These are phyloP conservation scores for Odobenus rosmarus DNA, from an alignment of 2,113 vertebrate genomes.

Conservation along the genomic window DNA sequence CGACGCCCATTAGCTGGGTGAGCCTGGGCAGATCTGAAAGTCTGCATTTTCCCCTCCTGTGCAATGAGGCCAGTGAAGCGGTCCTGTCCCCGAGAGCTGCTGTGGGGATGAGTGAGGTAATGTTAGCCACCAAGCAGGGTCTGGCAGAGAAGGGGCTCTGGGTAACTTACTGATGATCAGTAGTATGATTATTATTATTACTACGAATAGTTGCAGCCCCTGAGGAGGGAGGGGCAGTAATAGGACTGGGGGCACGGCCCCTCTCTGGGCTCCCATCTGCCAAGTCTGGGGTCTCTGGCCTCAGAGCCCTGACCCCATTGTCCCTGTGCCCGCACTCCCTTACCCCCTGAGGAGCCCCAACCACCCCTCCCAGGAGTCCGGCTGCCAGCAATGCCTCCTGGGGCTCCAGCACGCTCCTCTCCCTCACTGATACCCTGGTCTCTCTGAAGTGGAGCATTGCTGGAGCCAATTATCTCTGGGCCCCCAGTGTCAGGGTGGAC, in stretches of 20 bases:
- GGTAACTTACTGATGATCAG: fast-evolving
- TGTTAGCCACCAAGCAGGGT: neutral
- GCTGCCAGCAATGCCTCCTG: neutral
- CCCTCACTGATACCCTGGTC: neutral
- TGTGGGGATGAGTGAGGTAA: fast-evolving
- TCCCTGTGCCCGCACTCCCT: neutral
- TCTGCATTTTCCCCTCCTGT: fast-evolving
- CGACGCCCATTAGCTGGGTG: fast-evolving
- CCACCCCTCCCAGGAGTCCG: neutral
- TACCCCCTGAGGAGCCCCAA: neutral
- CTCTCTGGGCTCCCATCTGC: neutral
- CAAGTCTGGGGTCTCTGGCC: neutral
- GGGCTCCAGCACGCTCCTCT: neutral
- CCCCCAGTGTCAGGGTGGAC: neutral
- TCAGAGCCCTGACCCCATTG: neutral
- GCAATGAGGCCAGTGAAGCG: fast-evolving
- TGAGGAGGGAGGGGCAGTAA: fast-evolving
- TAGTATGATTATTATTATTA: fast-evolving
- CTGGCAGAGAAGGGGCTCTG: neutral
- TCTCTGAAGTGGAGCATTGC: fast-evolving
- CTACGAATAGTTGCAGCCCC: fast-evolving
- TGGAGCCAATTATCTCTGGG: neutral
- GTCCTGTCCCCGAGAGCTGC: no score
- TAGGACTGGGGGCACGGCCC: fast-evolving
- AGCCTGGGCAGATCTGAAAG: no score